Evolutionary conservation across 2,113 vertebrate species (phyloP), one percentile per base, ranked within the genome.

Genomic region (Cyprinodon brontotheroides): DNA sequence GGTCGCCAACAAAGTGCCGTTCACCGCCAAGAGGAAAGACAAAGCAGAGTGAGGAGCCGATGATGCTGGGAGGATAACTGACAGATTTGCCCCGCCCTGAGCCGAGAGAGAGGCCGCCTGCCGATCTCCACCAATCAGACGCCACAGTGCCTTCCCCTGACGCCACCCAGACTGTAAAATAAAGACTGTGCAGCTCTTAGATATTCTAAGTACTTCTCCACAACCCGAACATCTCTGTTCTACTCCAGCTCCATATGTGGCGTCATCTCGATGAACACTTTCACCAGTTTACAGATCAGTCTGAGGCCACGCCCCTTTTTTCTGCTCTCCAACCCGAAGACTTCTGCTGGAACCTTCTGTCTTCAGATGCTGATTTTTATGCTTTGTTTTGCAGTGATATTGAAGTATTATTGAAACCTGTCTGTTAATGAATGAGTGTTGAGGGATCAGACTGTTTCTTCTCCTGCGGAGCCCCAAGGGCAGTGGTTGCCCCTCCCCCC

Each of bases 1-100:
- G 0, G 95, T 95, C 20, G 92, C 89, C 76, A 91, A 77, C 71
- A 95, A 94, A 84, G 94, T 95, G 40, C 93, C 94, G 0, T 95
- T 95, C 68, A 92, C 90, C 0, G 15, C 86, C 68, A 95, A 95
- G 90, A 91, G 87, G 68, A 95, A 95, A 79, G 94, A 95, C 87
- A 95, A 95, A 73, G 91, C 94, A 0, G 94, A 95, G 91, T 95
- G 90, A 95, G 10, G 72, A 77, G 74, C 69, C 0, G 14, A 67
- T 0, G 70, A 59, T 0, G 74, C 74, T 7, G 63, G 70, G 60
- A 74, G 13, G 45, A 72, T 70, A 79, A 74, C 75, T 70, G 78
- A 81, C 61, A 80, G 78, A 72, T 76, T 73, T 76, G 69, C 80
- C 71, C 78, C 70, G 57, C 70, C 83, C 82, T 90, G 89, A 92